These are phyloP conservation scores for Petrolisthes cinctipes DNA, from an alignment of 2,888 invertebrate genomes.

Conservation along the genomic window DNA sequence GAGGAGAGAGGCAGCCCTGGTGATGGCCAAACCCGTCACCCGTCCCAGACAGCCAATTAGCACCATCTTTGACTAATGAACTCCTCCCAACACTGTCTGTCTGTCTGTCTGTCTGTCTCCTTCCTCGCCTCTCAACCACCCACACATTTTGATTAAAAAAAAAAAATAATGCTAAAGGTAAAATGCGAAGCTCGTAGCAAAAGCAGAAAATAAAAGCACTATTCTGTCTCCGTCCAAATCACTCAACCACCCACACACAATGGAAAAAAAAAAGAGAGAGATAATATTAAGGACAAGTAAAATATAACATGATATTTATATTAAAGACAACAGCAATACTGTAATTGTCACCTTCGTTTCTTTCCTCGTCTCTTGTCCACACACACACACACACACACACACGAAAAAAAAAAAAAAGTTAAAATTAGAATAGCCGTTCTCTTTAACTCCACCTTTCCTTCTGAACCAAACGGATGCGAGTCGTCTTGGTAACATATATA, in stretches of 20 bases:
- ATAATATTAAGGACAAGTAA: too few relatives aligned
- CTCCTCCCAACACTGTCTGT: neutral
- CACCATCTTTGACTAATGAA: slow-evolving; percentile 50
- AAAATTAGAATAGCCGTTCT: too few relatives aligned
- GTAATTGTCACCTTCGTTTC: too few relatives aligned
- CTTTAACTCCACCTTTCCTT: too few relatives aligned
- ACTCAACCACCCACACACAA: neutral
- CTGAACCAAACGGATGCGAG: too few relatives aligned
- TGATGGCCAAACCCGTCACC: slow-evolving; percentile 48
- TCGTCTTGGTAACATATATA: too few relatives aligned
- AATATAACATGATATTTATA: too few relatives aligned
- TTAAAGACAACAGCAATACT: too few relatives aligned
- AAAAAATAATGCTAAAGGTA: neutral
- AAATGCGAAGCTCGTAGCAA: neutral
- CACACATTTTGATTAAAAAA: neutral
- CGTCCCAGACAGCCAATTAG: slow-evolving; percentile 55
- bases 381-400: neutral
- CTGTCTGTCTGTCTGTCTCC: neutral
- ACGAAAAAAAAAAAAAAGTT: neutral
- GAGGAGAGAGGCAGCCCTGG: slow-evolving; percentile 45
- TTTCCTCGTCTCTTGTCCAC: too few relatives aligned
- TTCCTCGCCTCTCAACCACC: neutral
- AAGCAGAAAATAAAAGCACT: neutral
- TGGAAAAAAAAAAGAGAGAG: neutral
- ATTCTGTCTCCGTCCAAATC: neutral